A percentile compares a stretch with the other conserved stretches of the same genome.
Conservation (phyloP, 2,888 invertebrate species). For the Entomobrya proxima region DNA sequence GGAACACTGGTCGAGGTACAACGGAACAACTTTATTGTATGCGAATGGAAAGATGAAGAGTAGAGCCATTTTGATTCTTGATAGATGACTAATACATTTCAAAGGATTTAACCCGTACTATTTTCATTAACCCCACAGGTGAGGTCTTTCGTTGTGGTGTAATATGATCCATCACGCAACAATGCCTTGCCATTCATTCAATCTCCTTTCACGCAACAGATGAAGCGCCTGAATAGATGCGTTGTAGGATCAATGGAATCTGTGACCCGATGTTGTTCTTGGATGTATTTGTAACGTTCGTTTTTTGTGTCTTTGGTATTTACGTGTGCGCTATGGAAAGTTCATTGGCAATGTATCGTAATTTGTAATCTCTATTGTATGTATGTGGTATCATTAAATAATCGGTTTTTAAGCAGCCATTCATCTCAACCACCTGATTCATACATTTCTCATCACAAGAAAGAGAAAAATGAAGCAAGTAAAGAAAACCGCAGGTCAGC, state of each 20-base stretch:
- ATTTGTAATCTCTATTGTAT: neutral
- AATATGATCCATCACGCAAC: slow-evolving; percentile 11
- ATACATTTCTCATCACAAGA: neutral
- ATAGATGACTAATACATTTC: slow-evolving; percentile 45
- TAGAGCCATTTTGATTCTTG: neutral
- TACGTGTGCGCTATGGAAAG: slow-evolving; percentile 39
- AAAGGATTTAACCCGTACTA: slow-evolving; percentile 19
- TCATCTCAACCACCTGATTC: neutral
- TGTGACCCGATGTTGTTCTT: no score
- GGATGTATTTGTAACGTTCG: neutral
- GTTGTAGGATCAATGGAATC: no score
- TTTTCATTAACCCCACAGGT: slow-evolving; percentile 47
- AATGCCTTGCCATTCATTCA: neutral
- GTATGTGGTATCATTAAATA: slow-evolving; percentile 22
- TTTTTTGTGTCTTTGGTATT: neutral
- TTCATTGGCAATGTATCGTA: neutral
- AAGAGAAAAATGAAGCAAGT: neutral
- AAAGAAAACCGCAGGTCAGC: slow-evolving; percentile 55
- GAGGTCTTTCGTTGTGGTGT: neutral
- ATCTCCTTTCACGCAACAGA: neutral
- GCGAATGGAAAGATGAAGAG: no score
- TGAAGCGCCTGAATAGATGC: no score
- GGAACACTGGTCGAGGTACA: no score
- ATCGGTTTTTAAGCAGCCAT: neutral
- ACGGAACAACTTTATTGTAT: no score